Percentiles rank a stretch among this genome's conserved stretches.
Evolutionary conservation across 2,888 invertebrate genomes (phyloP).

Genomic region (Spisula subtruncata): DNA sequence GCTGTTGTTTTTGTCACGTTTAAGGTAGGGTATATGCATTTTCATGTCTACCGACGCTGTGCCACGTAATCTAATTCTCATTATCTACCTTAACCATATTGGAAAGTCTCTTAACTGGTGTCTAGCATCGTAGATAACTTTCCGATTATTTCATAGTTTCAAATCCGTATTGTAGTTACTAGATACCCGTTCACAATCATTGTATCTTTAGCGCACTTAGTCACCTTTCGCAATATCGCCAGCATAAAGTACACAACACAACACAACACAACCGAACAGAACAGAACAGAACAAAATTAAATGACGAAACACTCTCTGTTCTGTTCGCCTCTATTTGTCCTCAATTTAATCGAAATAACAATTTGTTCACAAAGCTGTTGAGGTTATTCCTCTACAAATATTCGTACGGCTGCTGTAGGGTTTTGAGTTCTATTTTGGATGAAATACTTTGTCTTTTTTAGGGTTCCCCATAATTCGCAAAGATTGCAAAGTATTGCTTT

Average conservation of each 20-base stretch:
- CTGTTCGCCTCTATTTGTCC: no score
- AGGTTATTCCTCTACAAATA: no score
- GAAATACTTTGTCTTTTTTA: no score
- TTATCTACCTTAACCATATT: constrained; percentile 21
- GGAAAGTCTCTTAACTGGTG: not conserved
- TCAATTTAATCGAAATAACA: no score
- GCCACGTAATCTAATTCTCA: constrained; percentile 13
- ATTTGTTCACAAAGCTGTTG: no score
- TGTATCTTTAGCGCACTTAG: not conserved
- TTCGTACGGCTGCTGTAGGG: no score
- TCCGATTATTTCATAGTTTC: not conserved
- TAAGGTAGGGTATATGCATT: constrained; percentile 16
- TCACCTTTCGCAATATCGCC: not conserved
- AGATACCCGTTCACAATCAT: not conserved
- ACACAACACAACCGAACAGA: no score
- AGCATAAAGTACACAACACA: not conserved
- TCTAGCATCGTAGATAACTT: constrained; percentile 4
- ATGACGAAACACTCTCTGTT: no score
- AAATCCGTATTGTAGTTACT: constrained; percentile 1
- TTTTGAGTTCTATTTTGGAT: no score
- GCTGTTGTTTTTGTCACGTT: not conserved
- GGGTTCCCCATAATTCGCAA: no score
- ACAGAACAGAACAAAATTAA: no score
- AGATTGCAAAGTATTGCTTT: no score
- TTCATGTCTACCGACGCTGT: not conserved